Conservation (phyloP, 1,140 invertebrate species). For the Nomia melanderi region DNA sequence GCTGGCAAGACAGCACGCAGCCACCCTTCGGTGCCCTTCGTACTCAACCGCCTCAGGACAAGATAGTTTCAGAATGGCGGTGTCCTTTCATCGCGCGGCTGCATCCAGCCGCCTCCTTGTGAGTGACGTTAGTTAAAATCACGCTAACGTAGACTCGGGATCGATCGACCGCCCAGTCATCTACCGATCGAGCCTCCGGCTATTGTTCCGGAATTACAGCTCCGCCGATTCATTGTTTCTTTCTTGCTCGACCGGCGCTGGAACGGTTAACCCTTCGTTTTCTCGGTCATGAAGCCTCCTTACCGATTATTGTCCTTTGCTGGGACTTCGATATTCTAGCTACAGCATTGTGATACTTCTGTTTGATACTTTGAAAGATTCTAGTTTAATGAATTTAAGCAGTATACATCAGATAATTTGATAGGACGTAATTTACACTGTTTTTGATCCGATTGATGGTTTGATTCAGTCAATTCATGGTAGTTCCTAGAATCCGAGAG, state of each 20-base stretch:
- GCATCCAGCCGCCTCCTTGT: constrained; percentile 54
- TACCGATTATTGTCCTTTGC: background rate
- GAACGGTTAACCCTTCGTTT: background rate
- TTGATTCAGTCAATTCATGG: too few species aligned
- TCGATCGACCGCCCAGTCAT: constrained; percentile 16
- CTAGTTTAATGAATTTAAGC: too few species aligned
- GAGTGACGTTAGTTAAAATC: constrained; percentile 75
- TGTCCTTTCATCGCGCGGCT: constrained; percentile 37
- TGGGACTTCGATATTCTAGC: too few species aligned
- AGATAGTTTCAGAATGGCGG: constrained; percentile 67
- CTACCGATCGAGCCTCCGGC: constrained; percentile 14
- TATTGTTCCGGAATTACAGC: background rate
- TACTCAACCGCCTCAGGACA: constrained; percentile 74
- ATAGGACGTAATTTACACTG: too few species aligned
- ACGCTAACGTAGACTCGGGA: constrained; percentile 59
- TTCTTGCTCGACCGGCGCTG: background rate
- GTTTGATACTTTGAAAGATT: background rate
- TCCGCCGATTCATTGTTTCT: background rate
- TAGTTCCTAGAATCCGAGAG: too few species aligned
- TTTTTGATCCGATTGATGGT: too few species aligned
- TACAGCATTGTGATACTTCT: too few species aligned
- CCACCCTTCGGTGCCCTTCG: constrained; percentile 61
- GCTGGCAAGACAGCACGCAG: constrained; percentile 69
- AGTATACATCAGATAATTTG: too few species aligned
- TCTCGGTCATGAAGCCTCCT: too few species aligned